Conservation (phyloP, 2,888 invertebrate genomes). For the Campoletis raptor region DNA sequence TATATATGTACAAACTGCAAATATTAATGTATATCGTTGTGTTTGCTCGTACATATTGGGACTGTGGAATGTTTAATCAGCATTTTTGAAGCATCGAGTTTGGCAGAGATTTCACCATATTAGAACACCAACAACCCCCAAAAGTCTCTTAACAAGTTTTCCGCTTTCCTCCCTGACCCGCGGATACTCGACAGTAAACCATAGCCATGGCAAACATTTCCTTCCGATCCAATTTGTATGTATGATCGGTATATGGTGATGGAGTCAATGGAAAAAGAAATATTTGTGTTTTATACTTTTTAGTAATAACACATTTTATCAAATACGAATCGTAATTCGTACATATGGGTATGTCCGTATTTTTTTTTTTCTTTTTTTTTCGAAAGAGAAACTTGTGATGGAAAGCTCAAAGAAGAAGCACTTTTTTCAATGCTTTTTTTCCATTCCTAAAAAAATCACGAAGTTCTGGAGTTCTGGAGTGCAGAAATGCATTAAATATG, state of each 20-base stretch:
- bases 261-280: neutral
- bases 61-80: slow-evolving; percentile 15
- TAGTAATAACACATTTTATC: neutral
- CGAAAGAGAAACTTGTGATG: neutral
- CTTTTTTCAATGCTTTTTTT: neutral
- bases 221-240: neutral
- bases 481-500: slow-evolving; percentile 1
- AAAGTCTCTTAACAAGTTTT: slow-evolving; percentile 30
- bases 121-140: neutral
- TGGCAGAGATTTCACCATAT: neutral
- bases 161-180: neutral
- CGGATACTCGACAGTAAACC: slow-evolving; percentile 22
- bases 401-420: neutral
- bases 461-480: neutral
- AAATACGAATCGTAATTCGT: neutral
- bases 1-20: neutral
- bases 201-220: neutral
- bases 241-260: neutral
- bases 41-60: neutral
- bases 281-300: neutral
- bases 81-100: slow-evolving; percentile 7
- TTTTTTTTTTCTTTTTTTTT: neutral
- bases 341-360: too few relatives aligned
- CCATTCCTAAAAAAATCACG: neutral
- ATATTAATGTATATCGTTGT: neutral